Percentiles rank a stretch among this genome's conserved stretches.
Evolutionary conservation across 2,888 invertebrate genomes (phyloP).

Genomic region (Microctonus aethiopoides): DNA sequence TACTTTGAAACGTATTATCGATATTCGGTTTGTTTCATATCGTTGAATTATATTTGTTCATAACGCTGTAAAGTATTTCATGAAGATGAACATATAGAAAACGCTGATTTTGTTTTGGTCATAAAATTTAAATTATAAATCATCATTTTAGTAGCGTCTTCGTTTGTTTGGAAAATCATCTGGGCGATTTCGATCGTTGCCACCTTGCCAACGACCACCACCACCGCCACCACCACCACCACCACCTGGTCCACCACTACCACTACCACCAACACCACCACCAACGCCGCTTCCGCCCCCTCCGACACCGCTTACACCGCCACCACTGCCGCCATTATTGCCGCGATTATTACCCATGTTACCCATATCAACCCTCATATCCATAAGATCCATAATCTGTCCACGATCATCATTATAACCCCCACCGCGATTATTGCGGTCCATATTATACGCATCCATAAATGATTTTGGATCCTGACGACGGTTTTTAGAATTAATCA

Average conservation of each 20-base stretch:
- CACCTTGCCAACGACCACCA: conserved; percentile 64
- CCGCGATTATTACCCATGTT: conserved; percentile 55
- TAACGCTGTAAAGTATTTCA: too few relatives aligned
- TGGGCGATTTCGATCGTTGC: conserved; percentile 71
- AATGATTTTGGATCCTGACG: conserved; percentile 67
- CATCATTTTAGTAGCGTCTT: conserved; percentile 70
- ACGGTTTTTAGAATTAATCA: conserved; percentile 29
- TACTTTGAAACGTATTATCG: too few relatives aligned
- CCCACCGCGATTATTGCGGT: conserved; percentile 62
- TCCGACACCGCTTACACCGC: conserved; percentile 63
- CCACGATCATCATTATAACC: conserved; percentile 62
- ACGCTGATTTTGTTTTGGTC: too few relatives aligned
- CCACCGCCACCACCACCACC: conserved; percentile 61
- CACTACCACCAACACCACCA: conserved; percentile 27
- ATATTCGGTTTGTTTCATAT: too few relatives aligned
- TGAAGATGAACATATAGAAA: too few relatives aligned
- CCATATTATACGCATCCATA: conserved; percentile 67
- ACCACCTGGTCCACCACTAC: conserved; percentile 40
- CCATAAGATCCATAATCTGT: conserved; percentile 66
- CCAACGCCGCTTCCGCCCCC: conserved; percentile 72
- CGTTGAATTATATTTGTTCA: conserved; percentile 14
- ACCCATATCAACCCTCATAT: conserved; percentile 66
- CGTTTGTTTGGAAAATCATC: conserved; percentile 77
- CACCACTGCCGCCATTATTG: conserved; percentile 53
- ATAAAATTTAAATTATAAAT: conserved; percentile 4